Conservation (phyloP, 35 echinoderm and acorn worm genomes). For the Nesometra sesokonis region DNA sequence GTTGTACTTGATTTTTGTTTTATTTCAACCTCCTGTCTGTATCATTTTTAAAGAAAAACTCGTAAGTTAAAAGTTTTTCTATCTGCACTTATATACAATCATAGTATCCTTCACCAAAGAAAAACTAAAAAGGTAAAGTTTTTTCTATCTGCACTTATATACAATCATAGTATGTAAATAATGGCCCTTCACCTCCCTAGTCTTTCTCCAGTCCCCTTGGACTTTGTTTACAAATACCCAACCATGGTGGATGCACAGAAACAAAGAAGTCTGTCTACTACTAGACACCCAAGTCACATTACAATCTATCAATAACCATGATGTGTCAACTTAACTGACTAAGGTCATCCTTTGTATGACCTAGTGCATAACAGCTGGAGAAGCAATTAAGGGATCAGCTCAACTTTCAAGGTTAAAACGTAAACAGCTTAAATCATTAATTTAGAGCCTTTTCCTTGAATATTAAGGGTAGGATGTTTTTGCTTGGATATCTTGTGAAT, state of each 20-base stretch:
- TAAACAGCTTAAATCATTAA: background rate
- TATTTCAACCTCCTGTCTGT: too few relatives aligned
- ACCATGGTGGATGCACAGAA: background rate
- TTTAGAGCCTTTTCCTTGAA: background rate
- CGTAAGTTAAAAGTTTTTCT: too few relatives aligned
- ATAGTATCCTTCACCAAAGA: too few relatives aligned
- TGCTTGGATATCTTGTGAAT: background rate
- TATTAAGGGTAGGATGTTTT: background rate
- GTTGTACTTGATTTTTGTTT: too few relatives aligned
- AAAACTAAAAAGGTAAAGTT: too few relatives aligned
- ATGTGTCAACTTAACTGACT: background rate
- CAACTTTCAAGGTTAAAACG: background rate
- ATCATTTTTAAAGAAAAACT: too few relatives aligned
- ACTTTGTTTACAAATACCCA: too few relatives aligned
- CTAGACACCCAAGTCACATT: background rate
- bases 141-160: too few relatives aligned
- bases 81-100: too few relatives aligned
- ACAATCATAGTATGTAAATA: too few relatives aligned
- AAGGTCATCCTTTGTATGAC: background rate
- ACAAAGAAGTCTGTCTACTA: background rate
- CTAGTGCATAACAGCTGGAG: background rate
- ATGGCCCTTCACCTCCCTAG: too few relatives aligned
- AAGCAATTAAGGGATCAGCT: background rate
- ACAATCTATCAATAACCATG: background rate
- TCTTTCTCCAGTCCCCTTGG: too few relatives aligned